Evolutionary conservation across 2,797 vertebrate genomes (phyloP).

Genomic region (Chaunax sp.): DNA sequence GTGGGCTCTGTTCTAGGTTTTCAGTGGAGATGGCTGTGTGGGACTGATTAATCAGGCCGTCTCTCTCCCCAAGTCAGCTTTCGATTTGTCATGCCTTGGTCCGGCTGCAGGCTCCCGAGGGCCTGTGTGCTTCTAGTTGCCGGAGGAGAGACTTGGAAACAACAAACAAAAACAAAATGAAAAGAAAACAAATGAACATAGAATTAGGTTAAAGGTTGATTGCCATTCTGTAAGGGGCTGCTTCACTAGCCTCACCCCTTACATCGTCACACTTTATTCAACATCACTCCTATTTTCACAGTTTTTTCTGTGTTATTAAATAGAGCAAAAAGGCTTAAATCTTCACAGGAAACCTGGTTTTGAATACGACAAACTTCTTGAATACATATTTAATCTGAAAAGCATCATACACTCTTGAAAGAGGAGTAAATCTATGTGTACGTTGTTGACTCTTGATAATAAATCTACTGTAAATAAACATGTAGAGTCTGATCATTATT

Average conservation of each 20-base stretch:
- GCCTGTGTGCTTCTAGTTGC: slow-evolving; percentile 82
- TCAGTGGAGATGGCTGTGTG: slow-evolving; percentile 73
- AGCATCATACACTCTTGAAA: slow-evolving; percentile 16
- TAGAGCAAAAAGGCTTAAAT: slow-evolving; percentile 10
- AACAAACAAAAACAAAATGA: slow-evolving; percentile 73
- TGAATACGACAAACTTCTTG: slow-evolving; percentile 26
- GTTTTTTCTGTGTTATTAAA: slow-evolving; percentile 19
- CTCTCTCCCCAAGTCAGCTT: slow-evolving; percentile 81
- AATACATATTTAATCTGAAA: slow-evolving; percentile 42
- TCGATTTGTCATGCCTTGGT: slow-evolving; percentile 85
- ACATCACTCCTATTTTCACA: slow-evolving; percentile 33
- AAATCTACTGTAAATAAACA: slow-evolving; percentile 25
- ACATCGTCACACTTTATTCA: slow-evolving; percentile 62
- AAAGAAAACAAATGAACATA: slow-evolving; percentile 81
- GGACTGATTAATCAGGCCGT: slow-evolving; percentile 79
- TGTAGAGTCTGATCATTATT: slow-evolving; percentile 26
- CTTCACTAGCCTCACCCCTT: slow-evolving; percentile 54
- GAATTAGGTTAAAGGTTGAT: slow-evolving; percentile 78
- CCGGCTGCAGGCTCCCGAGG: slow-evolving; percentile 83
- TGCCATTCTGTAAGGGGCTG: slow-evolving; percentile 59
- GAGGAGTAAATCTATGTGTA: slow-evolving; percentile 3
- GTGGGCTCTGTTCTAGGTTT: slow-evolving; percentile 72
- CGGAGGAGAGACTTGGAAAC: slow-evolving; percentile 83
- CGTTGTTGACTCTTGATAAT: slow-evolving; percentile 18
- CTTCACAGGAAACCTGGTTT: slow-evolving; percentile 17